Evolutionary conservation across 53 echinoderm and acorn worm species (phyloP).

Genomic region (Astropecten irregularis): DNA sequence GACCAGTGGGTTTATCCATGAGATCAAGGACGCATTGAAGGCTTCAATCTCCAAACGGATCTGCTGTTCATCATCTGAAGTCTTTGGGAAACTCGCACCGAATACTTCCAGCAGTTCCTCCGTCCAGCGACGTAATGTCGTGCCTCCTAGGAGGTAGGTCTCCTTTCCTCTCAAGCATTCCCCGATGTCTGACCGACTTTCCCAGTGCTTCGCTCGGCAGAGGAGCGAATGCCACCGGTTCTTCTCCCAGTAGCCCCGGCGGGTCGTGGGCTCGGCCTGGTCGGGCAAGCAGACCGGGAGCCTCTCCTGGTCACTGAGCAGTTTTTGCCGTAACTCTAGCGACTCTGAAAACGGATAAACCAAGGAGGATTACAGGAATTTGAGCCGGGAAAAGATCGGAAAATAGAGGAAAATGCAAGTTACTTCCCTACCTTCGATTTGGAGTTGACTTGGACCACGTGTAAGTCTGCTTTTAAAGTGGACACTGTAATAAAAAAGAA

Average conservation of each 20-base stretch:
- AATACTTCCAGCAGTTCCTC: not conserved
- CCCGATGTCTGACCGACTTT: not conserved
- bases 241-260: slow-evolving; percentile 53
- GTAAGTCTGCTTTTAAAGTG: slow-evolving; percentile 31
- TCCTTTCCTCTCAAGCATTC: slow-evolving; percentile 41
- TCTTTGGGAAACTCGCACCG: not conserved
- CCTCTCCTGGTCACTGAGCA: not conserved
- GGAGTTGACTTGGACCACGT: slow-evolving; percentile 20
- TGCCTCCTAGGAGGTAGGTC: slow-evolving; percentile 49
- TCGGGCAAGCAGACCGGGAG: slow-evolving; percentile 36
- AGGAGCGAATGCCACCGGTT: slow-evolving; percentile 53
- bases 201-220: slow-evolving; percentile 26
- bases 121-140: slow-evolving; percentile 25
- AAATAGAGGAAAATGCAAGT: no score
- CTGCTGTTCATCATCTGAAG: no score
- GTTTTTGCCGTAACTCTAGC: not conserved
- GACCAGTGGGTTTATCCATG: slow-evolving; percentile 6
- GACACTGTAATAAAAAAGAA: slow-evolving; percentile 11
- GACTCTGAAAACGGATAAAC: not conserved
- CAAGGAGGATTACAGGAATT: not conserved
- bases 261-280: not conserved
- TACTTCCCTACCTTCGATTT: slow-evolving; percentile 39
- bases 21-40: slow-evolving; percentile 23
- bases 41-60: no score
- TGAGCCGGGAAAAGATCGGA: no score